phyloP scores from a whole-genome alignment of 2,888 invertebrate species.

The Orthosia cruda region DNA sequence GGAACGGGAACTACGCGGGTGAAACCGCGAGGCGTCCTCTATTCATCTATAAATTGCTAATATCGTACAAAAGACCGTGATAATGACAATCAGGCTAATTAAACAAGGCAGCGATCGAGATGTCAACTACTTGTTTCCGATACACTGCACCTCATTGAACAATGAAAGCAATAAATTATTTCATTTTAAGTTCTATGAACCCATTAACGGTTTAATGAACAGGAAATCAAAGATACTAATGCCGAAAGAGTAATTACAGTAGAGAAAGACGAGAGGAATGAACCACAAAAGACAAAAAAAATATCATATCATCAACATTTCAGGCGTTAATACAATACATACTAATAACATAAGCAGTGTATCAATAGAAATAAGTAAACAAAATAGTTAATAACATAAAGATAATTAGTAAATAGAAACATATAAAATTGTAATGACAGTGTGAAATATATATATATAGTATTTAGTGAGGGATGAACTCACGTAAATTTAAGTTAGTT shows the following conservation, averaged over 20 bases:
- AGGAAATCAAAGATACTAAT: conserved; percentile 45
- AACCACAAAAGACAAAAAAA: background rate
- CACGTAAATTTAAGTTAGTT: too few species aligned
- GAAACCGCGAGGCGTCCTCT: too few species aligned
- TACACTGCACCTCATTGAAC: conserved; percentile 61
- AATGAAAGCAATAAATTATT: conserved; percentile 61
- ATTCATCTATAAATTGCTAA: background rate
- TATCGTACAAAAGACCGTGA: background rate
- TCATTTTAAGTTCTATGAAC: conserved; percentile 48
- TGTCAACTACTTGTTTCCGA: conserved; percentile 50
- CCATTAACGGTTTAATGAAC: conserved; percentile 56
- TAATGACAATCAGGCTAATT: conserved; percentile 6
- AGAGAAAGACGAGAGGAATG: background rate
- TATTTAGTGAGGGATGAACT: too few species aligned
- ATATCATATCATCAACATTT: too few species aligned
- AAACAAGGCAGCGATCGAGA: conserved; percentile 35
- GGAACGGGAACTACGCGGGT: too few species aligned
- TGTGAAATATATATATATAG: too few species aligned
- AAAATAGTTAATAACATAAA: too few species aligned
- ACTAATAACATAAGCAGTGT: too few species aligned
- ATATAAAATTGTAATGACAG: too few species aligned
- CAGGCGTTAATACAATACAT: too few species aligned
- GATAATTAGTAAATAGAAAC: too few species aligned
- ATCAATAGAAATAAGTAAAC: too few species aligned
- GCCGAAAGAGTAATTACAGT: background rate